phyloP scores from a whole-genome alignment of 2,888 invertebrate species.

The Tethea ocularis region DNA sequence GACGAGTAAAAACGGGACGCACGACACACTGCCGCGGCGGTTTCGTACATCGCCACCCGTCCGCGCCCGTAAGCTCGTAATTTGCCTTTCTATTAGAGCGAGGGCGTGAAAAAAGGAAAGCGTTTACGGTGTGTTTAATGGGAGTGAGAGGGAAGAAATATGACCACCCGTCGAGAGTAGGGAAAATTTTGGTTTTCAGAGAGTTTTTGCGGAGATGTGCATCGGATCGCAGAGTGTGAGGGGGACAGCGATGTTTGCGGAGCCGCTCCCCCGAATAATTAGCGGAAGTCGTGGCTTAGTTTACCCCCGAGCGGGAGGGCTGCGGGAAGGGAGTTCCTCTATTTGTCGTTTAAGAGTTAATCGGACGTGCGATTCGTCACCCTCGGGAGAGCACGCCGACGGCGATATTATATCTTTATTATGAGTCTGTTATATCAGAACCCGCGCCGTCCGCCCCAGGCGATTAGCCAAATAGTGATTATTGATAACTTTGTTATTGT shows the following conservation, averaged over 20 bases:
- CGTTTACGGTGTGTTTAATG: slow-evolving; percentile 84
- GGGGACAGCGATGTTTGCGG: slow-evolving; percentile 70
- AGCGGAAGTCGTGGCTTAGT: slow-evolving; percentile 83
- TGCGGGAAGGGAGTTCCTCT: slow-evolving; percentile 79
- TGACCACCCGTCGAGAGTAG: slow-evolving; percentile 79
- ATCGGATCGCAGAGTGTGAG: slow-evolving; percentile 74
- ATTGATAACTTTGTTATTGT: slow-evolving; percentile 76
- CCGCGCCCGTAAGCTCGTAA: slow-evolving; percentile 84
- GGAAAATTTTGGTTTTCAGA: slow-evolving; percentile 83
- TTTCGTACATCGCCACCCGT: slow-evolving; percentile 83
- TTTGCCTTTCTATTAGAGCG: slow-evolving; percentile 84
- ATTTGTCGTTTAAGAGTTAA: slow-evolving; percentile 84
- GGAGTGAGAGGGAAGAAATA: slow-evolving; percentile 84
- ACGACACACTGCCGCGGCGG: slow-evolving; percentile 67
- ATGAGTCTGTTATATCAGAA: slow-evolving; percentile 64
- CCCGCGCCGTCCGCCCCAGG: slow-evolving; percentile 57
- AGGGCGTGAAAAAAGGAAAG: slow-evolving; percentile 85
- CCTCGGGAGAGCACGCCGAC: slow-evolving; percentile 73
- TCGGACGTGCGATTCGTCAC: slow-evolving; percentile 82
- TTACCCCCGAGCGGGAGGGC: slow-evolving; percentile 70
- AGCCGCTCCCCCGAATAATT: slow-evolving; percentile 78
- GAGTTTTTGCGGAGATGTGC: slow-evolving; percentile 82
- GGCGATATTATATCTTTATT: slow-evolving; percentile 81
- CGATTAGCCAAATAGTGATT: slow-evolving; percentile 77
- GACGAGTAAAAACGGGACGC: slow-evolving; percentile 66